Evolutionary conservation across 2,113 vertebrate species (phyloP).

Genomic region (Sula dactylatra): DNA sequence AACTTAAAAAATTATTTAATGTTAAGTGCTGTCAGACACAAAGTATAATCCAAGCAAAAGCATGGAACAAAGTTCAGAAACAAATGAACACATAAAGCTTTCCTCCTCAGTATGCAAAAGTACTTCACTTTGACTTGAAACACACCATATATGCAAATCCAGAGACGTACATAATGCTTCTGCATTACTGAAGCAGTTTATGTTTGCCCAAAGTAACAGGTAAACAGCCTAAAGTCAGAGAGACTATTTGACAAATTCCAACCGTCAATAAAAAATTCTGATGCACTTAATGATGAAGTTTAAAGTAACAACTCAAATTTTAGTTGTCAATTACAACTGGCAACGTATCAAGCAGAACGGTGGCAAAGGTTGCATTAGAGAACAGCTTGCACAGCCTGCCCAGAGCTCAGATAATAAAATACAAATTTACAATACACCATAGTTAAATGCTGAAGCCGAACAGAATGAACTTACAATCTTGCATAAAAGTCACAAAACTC

Average conservation of each 20-base stretch:
- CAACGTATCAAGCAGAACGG: not conserved
- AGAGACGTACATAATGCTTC: not conserved
- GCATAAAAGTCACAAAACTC: constrained; percentile 99
- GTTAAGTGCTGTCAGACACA: not conserved
- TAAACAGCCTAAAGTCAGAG: not conserved
- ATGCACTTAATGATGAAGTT: not conserved
- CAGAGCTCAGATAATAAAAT: not conserved
- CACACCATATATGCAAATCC: not conserved
- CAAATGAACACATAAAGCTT: not conserved
- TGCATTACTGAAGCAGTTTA: not conserved
- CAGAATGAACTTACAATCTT: constrained; percentile 86
- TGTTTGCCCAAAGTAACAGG: not conserved
- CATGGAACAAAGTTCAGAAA: not conserved
- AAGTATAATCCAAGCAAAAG: not conserved
- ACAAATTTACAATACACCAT: not conserved
- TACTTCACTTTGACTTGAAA: not conserved
- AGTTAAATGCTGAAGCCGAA: not conserved
- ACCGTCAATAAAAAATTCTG: not conserved
- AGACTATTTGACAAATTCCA: not conserved
- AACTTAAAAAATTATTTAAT: not conserved
- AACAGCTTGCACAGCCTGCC: not conserved
- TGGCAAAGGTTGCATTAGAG: not conserved
- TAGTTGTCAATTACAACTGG: not conserved
- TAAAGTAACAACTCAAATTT: not conserved
- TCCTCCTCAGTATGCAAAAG: not conserved